These are phyloP conservation scores for Dryadula phaetusa DNA, from an alignment of 2,888 invertebrate species.

Conservation along the genomic window DNA sequence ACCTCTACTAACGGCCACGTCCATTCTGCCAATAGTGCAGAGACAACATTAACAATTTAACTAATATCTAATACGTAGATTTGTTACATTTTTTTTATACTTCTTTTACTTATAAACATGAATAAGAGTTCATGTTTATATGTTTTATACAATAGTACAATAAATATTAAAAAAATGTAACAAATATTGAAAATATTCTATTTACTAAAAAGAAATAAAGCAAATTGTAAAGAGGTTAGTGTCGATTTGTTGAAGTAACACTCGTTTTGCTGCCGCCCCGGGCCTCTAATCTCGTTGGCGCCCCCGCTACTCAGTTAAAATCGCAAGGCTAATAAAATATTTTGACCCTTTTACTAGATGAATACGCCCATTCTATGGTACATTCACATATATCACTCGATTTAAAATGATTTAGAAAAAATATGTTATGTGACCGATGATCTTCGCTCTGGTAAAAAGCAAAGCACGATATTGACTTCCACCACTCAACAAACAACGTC, in stretches of 20 bases:
- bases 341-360: conserved; percentile 83
- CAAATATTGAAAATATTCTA: neutral
- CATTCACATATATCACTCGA: conserved; percentile 52
- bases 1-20: too few relatives aligned
- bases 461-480: too few relatives aligned
- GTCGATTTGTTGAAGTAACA: conserved; percentile 54
- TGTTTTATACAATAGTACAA: neutral
- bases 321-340: conserved; percentile 84
- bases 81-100: too few relatives aligned
- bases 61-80: too few relatives aligned
- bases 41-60: too few relatives aligned
- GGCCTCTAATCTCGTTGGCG: conserved; percentile 77
- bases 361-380: conserved; percentile 78
- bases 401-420: neutral
- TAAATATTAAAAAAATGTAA: neutral
- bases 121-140: too few relatives aligned
- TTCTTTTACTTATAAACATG: too few relatives aligned
- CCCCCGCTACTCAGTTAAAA: conserved; percentile 79
- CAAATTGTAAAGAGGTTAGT: conserved; percentile 50
- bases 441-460: too few relatives aligned
- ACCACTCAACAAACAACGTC: too few relatives aligned
- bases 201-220: conserved; percentile 1
- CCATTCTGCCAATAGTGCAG: too few relatives aligned
- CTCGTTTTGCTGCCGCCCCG: conserved; percentile 68
- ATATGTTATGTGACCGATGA: too few relatives aligned